A percentile compares a stretch with the other conserved stretches of the same genome.
These are phyloP conservation scores for Caenorhabditis becei DNA, from an alignment of 2,888 invertebrate species.

Conservation along the genomic window DNA sequence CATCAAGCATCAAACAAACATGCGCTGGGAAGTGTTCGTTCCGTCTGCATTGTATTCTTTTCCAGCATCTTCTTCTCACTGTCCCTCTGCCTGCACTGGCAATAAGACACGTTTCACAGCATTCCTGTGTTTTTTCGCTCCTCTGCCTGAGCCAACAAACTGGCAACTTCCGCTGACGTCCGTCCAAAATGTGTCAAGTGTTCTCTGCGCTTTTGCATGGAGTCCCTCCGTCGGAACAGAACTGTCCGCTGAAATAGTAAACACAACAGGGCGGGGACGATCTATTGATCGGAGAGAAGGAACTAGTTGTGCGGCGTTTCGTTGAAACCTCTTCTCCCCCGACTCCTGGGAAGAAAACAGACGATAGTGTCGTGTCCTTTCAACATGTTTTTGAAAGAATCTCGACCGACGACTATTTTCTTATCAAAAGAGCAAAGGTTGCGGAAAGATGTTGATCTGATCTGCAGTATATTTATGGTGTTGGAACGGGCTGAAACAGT, in stretches of 20 bases:
- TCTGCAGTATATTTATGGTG: too few relatives aligned
- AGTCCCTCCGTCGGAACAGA: neutral
- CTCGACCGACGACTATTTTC: slow-evolving; percentile 3
- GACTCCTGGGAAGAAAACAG: neutral
- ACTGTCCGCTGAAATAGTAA: slow-evolving; percentile 12
- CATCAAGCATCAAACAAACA: neutral
- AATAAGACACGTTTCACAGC: neutral
- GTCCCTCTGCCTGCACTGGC: neutral
- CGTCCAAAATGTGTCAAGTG: slow-evolving; percentile 49
- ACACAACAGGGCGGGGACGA: neutral
- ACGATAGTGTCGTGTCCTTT: slow-evolving; percentile 23
- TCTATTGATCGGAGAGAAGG: slow-evolving; percentile 17
- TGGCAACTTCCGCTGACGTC: slow-evolving; percentile 46
- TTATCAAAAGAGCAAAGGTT: slow-evolving; percentile 51
- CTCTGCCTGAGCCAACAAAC: slow-evolving; percentile 38
- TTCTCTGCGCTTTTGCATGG: slow-evolving; percentile 37
- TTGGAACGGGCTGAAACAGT: neutral
- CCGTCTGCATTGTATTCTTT: too few relatives aligned
- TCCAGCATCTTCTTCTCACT: too few relatives aligned
- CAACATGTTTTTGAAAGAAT: slow-evolving; percentile 26
- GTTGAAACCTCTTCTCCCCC: slow-evolving; percentile 28
- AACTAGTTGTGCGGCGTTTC: slow-evolving; percentile 51
- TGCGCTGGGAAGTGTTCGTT: neutral
- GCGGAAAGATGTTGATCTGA: slow-evolving; percentile 39
- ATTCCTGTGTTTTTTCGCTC: slow-evolving; percentile 19